These are phyloP conservation scores for Psettodes erumei DNA, from an alignment of 2,113 vertebrate genomes.

Conservation along the genomic window DNA sequence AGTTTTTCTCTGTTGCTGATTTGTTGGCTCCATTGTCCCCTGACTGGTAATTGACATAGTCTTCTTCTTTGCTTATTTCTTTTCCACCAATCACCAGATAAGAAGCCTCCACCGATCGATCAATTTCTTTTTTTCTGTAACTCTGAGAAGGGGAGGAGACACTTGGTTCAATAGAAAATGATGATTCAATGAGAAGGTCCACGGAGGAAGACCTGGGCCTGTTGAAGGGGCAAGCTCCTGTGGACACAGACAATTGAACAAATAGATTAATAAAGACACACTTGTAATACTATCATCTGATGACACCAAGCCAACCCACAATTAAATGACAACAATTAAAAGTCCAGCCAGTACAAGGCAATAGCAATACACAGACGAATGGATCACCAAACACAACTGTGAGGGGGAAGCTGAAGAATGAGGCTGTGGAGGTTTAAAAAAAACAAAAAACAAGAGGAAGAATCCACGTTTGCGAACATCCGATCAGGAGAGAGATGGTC, in stretches of 20 bases:
- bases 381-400: conserved; percentile 86
- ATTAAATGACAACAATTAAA: conserved; percentile 62
- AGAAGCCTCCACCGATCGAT: conserved; percentile 66
- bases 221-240: conserved; percentile 71
- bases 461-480: conserved; percentile 61
- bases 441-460: too few relatives aligned
- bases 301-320: conserved; percentile 60
- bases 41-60: conserved; percentile 67
- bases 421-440: conserved; percentile 73
- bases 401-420: conserved; percentile 87
- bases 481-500: conserved; percentile 65
- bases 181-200: conserved; percentile 75
- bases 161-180: conserved; percentile 46
- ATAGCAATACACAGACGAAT: conserved; percentile 89
- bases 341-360: conserved; percentile 72
- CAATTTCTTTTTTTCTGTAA: conserved; percentile 34
- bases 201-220: conserved; percentile 79
- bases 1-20: conserved; percentile 41
- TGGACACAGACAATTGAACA: conserved; percentile 55
- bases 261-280: conserved; percentile 10
- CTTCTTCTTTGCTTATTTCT: conserved; percentile 55
- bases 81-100: conserved; percentile 74
- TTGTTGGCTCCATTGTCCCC: conserved; percentile 38
- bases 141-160: conserved; percentile 49
- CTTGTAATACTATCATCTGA: neutral